Evolutionary conservation across 2,888 invertebrate species (phyloP).

Genomic region (Atethmia centrago): DNA sequence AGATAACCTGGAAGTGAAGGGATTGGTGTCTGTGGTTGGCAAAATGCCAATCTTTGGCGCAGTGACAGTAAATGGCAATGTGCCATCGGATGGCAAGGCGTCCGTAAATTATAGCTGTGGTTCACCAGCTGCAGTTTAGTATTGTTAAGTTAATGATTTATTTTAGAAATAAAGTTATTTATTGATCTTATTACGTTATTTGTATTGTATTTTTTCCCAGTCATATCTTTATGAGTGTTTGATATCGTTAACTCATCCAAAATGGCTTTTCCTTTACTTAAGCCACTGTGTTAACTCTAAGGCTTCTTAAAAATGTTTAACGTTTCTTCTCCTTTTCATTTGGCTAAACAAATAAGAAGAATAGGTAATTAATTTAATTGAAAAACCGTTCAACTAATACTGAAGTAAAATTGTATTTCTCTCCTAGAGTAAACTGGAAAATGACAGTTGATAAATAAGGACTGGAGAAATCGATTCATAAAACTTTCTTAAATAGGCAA

Average conservation of each 20-base stretch:
- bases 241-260: not conserved
- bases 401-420: too few relatives aligned
- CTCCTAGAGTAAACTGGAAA: too few relatives aligned
- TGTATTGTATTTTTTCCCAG: not conserved
- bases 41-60: slow-evolving; percentile 78
- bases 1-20: slow-evolving; percentile 79
- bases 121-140: not conserved
- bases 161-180: slow-evolving; percentile 54
- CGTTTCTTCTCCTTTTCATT: too few relatives aligned
- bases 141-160: slow-evolving; percentile 33
- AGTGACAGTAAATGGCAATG: slow-evolving; percentile 75
- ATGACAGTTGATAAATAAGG: too few relatives aligned
- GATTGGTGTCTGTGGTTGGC: slow-evolving; percentile 77
- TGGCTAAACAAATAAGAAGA: too few relatives aligned
- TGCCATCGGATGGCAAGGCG: slow-evolving; percentile 77
- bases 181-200: slow-evolving; percentile 15
- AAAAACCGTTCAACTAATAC: not conserved
- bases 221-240: not conserved
- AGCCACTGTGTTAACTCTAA: not conserved
- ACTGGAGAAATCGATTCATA: too few relatives aligned
- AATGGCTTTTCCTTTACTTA: not conserved
- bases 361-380: not conserved
- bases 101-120: slow-evolving; percentile 71
- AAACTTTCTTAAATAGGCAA: too few relatives aligned
- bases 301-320: not conserved